Base-by-base conservation (phyloP, 2,888 invertebrate genomes). In the Lepidocyrtoides sp. region DNA sequence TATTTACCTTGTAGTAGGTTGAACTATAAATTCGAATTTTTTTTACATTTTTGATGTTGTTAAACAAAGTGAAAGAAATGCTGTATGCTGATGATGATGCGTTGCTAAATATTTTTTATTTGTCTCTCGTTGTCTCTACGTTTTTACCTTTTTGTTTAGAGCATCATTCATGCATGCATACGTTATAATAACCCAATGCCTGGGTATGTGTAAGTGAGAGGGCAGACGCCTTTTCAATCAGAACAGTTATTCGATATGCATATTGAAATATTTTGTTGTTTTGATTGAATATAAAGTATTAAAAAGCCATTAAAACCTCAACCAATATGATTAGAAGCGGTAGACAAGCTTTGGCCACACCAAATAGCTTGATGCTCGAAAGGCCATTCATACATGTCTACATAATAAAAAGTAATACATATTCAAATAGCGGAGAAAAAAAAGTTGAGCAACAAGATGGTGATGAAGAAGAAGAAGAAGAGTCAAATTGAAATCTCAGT, bases 251-350 rank as follows among this genome's bases (percentile, higher is more conserved):
- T 32, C 79, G 41, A 82, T 82, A 29, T 82, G 57, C 60, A 60
- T 79, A 72, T 51, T 77, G 48, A 77, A 77, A 77, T 66, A 44
- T 83, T 60, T 66, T 66, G 51, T 83, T 83, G 51, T 41, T 83
- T 63, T 83, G 63, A 83, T 66, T 83, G 63, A 63, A 66, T 66
- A 66, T 20, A 60, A 88, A 81, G 48, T 88, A 88, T 88, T 81
- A 82, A 89, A 82, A 82, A 14, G 20, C 57, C 75, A 89, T 82
- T 89, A 82, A 89, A 81, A 23, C 29, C 54, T 88, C 17, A 82
- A 66, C 81, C 81, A 81, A 57, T 81, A 57, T 57, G 57, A 81
- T 81, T 81, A 81, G 29, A 26, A 77, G 77, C 8, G 14, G 26
- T 26, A 12, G 51, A 75, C 51, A 77, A 51, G 5, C 26, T 26